These are phyloP conservation scores for Ibycter americanus DNA, from an alignment of 2,797 vertebrate species.

Conservation along the genomic window DNA sequence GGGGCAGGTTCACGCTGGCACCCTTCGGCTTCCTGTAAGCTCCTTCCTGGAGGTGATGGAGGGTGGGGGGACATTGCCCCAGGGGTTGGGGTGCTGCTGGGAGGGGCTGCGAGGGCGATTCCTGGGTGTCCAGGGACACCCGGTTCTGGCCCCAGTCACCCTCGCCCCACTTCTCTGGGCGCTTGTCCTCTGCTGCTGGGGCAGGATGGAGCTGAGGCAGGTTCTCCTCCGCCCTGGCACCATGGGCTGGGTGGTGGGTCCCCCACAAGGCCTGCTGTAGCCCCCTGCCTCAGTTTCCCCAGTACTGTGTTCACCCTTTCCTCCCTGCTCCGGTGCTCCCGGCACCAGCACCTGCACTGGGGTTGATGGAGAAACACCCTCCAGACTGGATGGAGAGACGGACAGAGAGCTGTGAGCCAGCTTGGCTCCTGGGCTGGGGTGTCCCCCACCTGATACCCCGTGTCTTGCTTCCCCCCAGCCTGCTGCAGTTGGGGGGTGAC, in stretches of 20 bases:
- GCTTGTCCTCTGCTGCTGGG: not conserved
- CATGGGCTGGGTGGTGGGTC: rapidly evolving
- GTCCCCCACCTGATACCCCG: rapidly evolving
- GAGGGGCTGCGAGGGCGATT: not conserved
- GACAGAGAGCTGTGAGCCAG: not conserved
- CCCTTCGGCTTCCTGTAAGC: conserved; percentile 94
- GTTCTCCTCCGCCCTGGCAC: not conserved
- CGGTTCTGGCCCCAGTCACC: not conserved
- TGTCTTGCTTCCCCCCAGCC: conserved; percentile 49
- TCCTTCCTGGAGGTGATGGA: not conserved
- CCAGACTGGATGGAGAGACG: not conserved
- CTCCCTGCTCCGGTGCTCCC: not conserved
- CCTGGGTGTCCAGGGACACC: not conserved
- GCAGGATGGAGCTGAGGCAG: not conserved
- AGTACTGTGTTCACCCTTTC: not conserved
- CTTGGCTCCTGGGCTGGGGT: not conserved
- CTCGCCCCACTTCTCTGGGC: not conserved
- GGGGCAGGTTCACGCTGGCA: conserved; percentile 77
- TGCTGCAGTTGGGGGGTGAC: conserved; percentile 91
- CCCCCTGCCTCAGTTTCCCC: not conserved
- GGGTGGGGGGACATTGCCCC: not conserved
- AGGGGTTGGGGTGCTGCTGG: not conserved
- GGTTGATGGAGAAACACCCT: not conserved
- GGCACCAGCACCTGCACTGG: rapidly evolving
- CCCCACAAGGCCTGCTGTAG: rapidly evolving